Conservation (phyloP, 2,888 invertebrate genomes). For the Plagodis dolabraria region DNA sequence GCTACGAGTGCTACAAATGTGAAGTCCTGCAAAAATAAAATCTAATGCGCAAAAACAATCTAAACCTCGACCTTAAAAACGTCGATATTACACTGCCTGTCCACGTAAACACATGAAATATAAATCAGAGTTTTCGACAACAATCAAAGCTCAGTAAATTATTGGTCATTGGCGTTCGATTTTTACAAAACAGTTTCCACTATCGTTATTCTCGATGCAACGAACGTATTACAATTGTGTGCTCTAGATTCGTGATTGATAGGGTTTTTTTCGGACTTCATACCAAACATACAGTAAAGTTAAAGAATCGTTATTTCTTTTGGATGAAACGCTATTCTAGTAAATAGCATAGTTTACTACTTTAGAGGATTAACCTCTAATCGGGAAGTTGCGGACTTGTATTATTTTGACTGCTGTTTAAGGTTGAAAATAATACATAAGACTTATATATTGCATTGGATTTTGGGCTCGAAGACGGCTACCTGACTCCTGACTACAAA, state of each 20-base stretch:
- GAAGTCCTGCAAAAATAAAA: conserved; percentile 6
- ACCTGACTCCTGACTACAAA: too few species aligned
- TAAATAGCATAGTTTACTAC: too few species aligned
- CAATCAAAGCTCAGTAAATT: conserved; percentile 58
- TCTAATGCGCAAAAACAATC: conserved; percentile 18
- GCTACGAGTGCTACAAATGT: too few species aligned
- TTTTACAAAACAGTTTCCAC: conserved; percentile 32
- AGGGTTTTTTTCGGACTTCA: not conserved
- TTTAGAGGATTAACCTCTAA: too few species aligned
- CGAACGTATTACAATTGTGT: conserved; percentile 13
- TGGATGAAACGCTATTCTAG: too few species aligned
- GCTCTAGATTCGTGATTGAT: conserved; percentile 13
- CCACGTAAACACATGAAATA: conserved; percentile 45
- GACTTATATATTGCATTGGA: too few species aligned
- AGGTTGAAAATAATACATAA: too few species aligned
- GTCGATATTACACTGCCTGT: conserved; percentile 42
- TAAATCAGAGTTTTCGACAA: conserved; percentile 53
- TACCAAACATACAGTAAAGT: too few species aligned
- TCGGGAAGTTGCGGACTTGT: too few species aligned
- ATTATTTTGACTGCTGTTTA: too few species aligned
- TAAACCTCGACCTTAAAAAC: conserved; percentile 9
- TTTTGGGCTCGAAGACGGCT: too few species aligned
- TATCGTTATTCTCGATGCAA: conserved; percentile 23
- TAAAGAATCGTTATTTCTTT: too few species aligned
- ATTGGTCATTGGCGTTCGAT: conserved; percentile 36